Percentiles rank a stretch among this genome's conserved stretches.
phyloP scores from a whole-genome alignment of 2,113 vertebrate genomes.

The Gyps fulvus region DNA sequence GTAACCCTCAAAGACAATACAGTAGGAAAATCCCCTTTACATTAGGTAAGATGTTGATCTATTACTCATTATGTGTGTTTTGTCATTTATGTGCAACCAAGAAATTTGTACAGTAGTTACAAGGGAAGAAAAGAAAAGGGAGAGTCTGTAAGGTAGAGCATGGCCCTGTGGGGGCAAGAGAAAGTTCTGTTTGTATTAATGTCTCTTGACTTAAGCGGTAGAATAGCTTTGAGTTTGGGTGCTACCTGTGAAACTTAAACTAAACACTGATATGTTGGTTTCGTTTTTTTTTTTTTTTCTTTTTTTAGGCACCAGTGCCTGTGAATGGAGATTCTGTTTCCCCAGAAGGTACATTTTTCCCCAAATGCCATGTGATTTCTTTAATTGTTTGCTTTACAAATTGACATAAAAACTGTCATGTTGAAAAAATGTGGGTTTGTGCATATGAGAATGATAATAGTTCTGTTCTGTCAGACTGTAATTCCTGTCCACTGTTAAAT shows the following conservation, averaged over 20 bases:
- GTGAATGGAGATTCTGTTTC: constrained; percentile 52
- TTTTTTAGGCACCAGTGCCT: constrained; percentile 72
- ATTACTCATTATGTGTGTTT: neutral
- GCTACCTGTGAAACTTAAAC: neutral
- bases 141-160: neutral
- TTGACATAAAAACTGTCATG: neutral
- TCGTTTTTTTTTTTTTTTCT: neutral
- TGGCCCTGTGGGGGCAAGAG: neutral
- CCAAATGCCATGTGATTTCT: neutral
- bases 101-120: neutral
- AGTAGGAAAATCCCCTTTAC: neutral
- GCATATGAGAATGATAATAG: neutral
- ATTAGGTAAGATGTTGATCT: neutral
- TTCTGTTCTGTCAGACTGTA: neutral
- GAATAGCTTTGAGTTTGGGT: neutral
- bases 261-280: neutral
- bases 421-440: neutral
- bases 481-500: neutral
- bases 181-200: neutral
- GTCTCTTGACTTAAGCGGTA: neutral
- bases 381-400: neutral
- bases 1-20: neutral
- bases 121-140: no score
- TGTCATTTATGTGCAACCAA: neutral
- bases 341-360: constrained; percentile 75